Evolutionary conservation across 2,113 vertebrate genomes (phyloP), one percentile per base, ranked within the genome.

Genomic region (Xyliphius kryptos): DNA sequence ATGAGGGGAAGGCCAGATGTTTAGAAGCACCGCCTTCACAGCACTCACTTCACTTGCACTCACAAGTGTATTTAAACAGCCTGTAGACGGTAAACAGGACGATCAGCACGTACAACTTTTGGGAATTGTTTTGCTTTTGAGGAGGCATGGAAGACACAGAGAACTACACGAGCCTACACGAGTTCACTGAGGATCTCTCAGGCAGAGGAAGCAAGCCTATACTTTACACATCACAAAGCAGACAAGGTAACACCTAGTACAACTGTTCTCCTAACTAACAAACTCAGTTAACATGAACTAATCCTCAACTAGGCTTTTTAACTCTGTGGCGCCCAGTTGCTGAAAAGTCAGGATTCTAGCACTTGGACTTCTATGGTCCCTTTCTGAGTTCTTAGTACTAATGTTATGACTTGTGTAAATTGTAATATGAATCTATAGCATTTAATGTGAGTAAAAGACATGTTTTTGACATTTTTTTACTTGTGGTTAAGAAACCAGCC

Each of bases 101-200:
- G 26, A 32, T 6, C 26, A 6, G 26, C 26, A 32, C 26, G 26
- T 32, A 32, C 26, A 3, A 32, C 26, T 32, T 32, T 41, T 41
- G 13, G 40, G 40, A 41, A 41, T 14, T 41, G 9, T 15, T 15
- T 9, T 9, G 22, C 6, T 5, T 21, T 58, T 47, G 5, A 51
- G 38, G 9, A 32, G 26, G 26, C 26, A 74, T 76, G 79, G 74
- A 80, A 19, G 66, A 80, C 13, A 48, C 38, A 47, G 71, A 79
- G 51, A 77, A 68, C 72, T 75, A 76, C 64, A 75, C 38, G 70
- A 69, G 54, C 49, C 66, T 84, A 55, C 77, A 82, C 46, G 79
- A 81, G 67, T 71, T 80, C 60, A 71, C 68, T 20, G 78, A 80
- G 12, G 74, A 74, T 2, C 20, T 12, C 1, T 40, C 60, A 11